phyloP scores from a whole-genome alignment of 2,888 invertebrate genomes.

The Apodemia hepburni region DNA sequence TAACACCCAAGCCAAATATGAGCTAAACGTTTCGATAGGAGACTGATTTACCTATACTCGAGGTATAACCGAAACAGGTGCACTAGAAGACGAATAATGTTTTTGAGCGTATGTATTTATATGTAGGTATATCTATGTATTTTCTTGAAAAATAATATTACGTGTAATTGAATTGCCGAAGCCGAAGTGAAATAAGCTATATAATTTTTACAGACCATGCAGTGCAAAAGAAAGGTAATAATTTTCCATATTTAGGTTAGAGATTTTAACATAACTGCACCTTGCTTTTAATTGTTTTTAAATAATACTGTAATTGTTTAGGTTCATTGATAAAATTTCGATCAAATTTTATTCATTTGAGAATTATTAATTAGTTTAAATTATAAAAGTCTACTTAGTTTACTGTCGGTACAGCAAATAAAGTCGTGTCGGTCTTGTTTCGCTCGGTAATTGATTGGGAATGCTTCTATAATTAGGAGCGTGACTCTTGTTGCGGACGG shows the following conservation, averaged over 20 bases:
- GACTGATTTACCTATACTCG: too few species aligned
- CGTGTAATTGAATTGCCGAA: too few species aligned
- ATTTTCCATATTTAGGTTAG: not conserved
- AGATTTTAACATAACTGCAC: not conserved
- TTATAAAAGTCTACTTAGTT: slow-evolving; percentile 28
- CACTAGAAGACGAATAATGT: too few species aligned
- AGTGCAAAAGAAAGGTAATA: not conserved
- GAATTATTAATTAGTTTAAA: not conserved
- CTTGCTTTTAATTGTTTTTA: not conserved
- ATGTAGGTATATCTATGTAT: too few species aligned
- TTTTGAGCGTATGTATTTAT: too few species aligned
- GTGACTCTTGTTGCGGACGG: slow-evolving; percentile 46
- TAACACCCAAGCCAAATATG: too few species aligned
- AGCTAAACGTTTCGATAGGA: too few species aligned
- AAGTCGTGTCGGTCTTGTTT: slow-evolving; percentile 53
- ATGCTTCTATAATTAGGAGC: slow-evolving; percentile 79
- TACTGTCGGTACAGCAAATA: slow-evolving; percentile 57
- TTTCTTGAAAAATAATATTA: too few species aligned
- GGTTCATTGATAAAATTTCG: not conserved
- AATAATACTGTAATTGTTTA: too few species aligned
- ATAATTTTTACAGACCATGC: not conserved
- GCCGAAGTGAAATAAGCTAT: too few species aligned
- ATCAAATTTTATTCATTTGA: not conserved
- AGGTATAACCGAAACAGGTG: too few species aligned
- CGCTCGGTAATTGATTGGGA: slow-evolving; percentile 75